Evolutionary conservation across 2,888 invertebrate genomes (phyloP), one percentile per base, ranked within the genome.

Genomic region (Dolomedes plantarius): DNA sequence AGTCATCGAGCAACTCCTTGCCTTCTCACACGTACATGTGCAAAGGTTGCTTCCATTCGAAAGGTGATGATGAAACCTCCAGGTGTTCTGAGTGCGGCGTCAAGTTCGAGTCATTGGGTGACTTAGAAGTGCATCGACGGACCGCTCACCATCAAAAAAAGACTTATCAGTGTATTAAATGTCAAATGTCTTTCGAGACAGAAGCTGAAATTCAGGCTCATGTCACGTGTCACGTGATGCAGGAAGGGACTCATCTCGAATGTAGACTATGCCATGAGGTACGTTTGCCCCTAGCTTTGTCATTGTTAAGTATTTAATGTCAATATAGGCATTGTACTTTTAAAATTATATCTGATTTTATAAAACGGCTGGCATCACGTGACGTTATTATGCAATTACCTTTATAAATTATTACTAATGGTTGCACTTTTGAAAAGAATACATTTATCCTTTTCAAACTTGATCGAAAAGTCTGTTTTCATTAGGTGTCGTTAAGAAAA

Each of bases 251-350:
- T 50, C 90, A 93, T 23, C 94, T 94, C 90, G 94, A 95, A 90
- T 97, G 97, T 90, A 94, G 95, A 88, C 93, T 98, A 0, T 98
- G 98, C 90, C 93, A 95, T 78, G 94, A 95, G 89, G 93, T 86
- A 65, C n/a, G n/a, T n/a, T n/a, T n/a, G n/a, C n/a, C n/a, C n/a
- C n/a, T n/a, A n/a, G n/a, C n/a, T n/a, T 31, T n/a, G n/a, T n/a
- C n/a, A n/a, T n/a, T n/a, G n/a, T n/a, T n/a, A n/a, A n/a, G n/a
- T n/a, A n/a, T n/a, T n/a, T n/a, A n/a, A n/a, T n/a, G n/a, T n/a
- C n/a, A n/a, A n/a, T n/a, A n/a, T n/a, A n/a, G n/a, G n/a, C n/a
- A n/a, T n/a, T n/a, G 31, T 31, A 0, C 1, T 31, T 31, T 31
- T 5, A 1, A n/a, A 50, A 1, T 1, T 41, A 2, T 50, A n/a